Conservation (phyloP, 2,797 vertebrate genomes). For the Chrosomus eos region DNA sequence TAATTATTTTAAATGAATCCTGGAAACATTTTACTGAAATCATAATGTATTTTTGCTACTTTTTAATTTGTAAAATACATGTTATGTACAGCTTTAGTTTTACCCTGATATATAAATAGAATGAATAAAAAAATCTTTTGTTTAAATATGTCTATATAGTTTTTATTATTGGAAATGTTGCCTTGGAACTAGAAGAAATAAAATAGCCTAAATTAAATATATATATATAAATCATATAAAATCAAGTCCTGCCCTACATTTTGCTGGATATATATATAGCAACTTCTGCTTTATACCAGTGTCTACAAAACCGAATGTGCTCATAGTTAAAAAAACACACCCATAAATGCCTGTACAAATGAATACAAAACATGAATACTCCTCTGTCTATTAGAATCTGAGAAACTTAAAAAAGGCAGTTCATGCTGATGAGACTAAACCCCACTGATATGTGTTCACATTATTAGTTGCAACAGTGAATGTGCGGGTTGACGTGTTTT, state of each 20-base stretch:
- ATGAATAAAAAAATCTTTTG: too few relatives aligned
- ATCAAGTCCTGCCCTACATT: too few relatives aligned
- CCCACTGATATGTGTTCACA: background rate
- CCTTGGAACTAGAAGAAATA: background rate
- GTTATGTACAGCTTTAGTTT: background rate
- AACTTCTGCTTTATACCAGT: background rate
- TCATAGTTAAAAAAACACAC: background rate
- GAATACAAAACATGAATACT: background rate
- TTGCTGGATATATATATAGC: background rate
- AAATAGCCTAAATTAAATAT: too few relatives aligned
- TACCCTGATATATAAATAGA: too few relatives aligned
- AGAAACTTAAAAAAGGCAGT: background rate
- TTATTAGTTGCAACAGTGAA: background rate
- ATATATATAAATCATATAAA: too few relatives aligned
- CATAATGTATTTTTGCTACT: background rate
- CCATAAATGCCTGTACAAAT: slow-evolving; percentile 6
- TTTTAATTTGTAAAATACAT: background rate
- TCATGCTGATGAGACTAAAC: background rate
- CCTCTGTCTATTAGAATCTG: background rate
- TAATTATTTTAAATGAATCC: background rate
- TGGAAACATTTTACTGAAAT: background rate
- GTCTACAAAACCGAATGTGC: background rate
- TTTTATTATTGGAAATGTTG: background rate
- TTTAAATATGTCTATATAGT: background rate
- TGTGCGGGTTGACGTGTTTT: slow-evolving; percentile 24